Evolutionary conservation across 2,113 vertebrate genomes (phyloP).

Genomic region (Cheilinus undulatus): DNA sequence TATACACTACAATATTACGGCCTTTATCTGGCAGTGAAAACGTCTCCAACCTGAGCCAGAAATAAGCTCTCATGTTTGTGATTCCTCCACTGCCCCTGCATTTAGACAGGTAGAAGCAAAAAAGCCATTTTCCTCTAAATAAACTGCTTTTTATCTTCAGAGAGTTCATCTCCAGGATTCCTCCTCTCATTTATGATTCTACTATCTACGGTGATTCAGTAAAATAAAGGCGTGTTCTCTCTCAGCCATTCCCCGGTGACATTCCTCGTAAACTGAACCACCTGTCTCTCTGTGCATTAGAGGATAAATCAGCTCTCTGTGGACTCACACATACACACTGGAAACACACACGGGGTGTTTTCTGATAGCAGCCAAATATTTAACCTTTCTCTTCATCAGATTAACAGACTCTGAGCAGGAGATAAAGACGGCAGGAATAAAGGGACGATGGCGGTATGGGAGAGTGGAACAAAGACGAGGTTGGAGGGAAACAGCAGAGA

Average conservation of each 20-base stretch:
- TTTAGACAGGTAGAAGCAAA: too few species aligned
- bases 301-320: conserved; percentile 41
- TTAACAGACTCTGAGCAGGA: conserved; percentile 38
- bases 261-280: conserved; percentile 43
- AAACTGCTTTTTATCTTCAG: too few species aligned
- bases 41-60: too few species aligned
- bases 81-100: too few species aligned
- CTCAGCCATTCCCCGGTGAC: conserved; percentile 32
- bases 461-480: conserved; percentile 14
- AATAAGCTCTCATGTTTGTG: too few species aligned
- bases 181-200: too few species aligned
- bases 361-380: conserved; percentile 59
- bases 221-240: conserved; percentile 12
- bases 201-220: too few species aligned
- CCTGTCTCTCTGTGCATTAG: conserved; percentile 42
- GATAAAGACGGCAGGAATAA: conserved; percentile 39
- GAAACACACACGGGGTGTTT: conserved; percentile 49
- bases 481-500: conserved; percentile 17
- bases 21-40: too few species aligned
- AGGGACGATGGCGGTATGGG: conserved; percentile 3
- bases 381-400: conserved; percentile 71
- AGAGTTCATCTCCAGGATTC: too few species aligned
- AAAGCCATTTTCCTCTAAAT: too few species aligned
- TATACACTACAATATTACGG: too few species aligned
- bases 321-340: conserved; percentile 9